Evolutionary conservation across 2,797 vertebrate species (phyloP), one percentile per base, ranked within the genome.

Genomic region (Sebastes wilsoni): DNA sequence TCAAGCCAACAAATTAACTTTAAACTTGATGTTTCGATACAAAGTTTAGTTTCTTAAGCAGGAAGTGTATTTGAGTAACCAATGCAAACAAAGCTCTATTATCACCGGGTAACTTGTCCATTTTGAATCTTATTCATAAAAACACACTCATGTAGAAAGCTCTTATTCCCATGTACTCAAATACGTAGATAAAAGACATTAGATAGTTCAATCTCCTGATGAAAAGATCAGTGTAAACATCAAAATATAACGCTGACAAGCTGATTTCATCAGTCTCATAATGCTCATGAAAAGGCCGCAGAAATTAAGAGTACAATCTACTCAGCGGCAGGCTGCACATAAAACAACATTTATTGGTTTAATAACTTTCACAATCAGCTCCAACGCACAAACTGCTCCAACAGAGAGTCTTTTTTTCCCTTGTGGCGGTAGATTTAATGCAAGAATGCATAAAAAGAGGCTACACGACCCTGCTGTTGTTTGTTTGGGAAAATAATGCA

Each of bases 331-430:
- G 58, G 28, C 56, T 72, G 42, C 80, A 80, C 58, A 88, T 87
- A 81, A 90, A 90, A 85, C 59, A 79, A 38, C 87, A 85, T 87
- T 89, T 88, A 88, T 42, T 66, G 69, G 60, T 88, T 88, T 85
- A 85, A 83, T 87, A 87, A 80, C 62, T 73, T 81, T 74, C 75
- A 77, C 64, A 74, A 78, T 89, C 67, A 75, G 76, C 52, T 14
- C 18, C 30, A 65, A 71, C 60, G 64, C 82, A 85, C 66, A 46
- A 70, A 59, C 80, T 68, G 59, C 77, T 83, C 66, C 6, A 55
- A 72, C 16, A 38, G 62, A 28, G 61, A 79, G 59, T 27, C 46
- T 42, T 68, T 52, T 52, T 38, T 8, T 36, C 65, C 64, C 77
- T 69, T 49, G 46, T 78, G 55, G 70, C 14, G 5, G 55, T 52